Base-by-base conservation (phyloP, 2,113 vertebrate genomes). In the Poeciliopsis turrubarensis region DNA sequence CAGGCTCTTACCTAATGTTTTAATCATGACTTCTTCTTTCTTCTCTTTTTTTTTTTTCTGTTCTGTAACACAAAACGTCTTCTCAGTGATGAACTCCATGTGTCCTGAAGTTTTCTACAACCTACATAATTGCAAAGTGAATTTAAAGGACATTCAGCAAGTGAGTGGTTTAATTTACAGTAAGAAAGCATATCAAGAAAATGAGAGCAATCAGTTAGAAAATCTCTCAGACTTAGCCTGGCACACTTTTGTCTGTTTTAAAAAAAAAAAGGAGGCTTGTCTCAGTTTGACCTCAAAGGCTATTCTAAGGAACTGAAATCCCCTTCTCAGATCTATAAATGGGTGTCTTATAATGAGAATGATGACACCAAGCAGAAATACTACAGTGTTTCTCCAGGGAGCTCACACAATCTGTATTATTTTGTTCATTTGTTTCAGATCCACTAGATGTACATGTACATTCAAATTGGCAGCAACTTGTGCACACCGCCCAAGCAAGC, bases 321-420 rank as follows among this genome's bases (percentile, higher is more conserved):
- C 89, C 90, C 87, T 86, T 93, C 87, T 89, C 83, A 84, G 84
- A 84, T 90, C 87, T 92, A 92, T 82, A 92, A 92, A 89, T 92
- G 88, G 91, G 64, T 62, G 69, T 65, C 84, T 81, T 77, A 82
- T 93, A 91, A 93, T 90, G 91, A 91, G 84, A 51, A 85, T 89
- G 85, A 91, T 89, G 90, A 92, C 91, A 91, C 84, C 75, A 70
- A 81, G 84, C 88, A 84, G 86, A 91, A 91, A 92, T 86, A 90
- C 85, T 90, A 63, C n/a, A 57, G 76, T 61, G 75, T 91, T 93
- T 89, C 87, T 90, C 83, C 86, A 69, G 89, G 87, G 83, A 91
- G 86, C 72, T 60, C 83, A 63, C 77, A 86, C 78, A 80, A 83
- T 89, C 65, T 72, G 79, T 84, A 84, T 74, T 75, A 75, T 81